phyloP scores from a whole-genome alignment of 2,113 vertebrate species.

The Heterocephalus glaber region DNA sequence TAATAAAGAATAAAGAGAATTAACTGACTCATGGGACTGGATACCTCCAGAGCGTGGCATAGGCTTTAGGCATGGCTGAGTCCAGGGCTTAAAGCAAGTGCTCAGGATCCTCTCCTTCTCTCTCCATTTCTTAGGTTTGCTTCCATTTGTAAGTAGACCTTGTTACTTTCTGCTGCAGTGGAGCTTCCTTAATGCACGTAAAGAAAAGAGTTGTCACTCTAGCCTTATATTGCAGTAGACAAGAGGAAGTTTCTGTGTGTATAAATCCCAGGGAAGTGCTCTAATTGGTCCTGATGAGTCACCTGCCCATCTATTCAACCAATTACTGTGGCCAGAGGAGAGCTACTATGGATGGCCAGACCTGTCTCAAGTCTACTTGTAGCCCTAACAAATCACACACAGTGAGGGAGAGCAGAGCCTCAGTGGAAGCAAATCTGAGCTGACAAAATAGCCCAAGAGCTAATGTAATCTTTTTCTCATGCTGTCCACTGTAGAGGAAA shows the following conservation, averaged over 20 bases:
- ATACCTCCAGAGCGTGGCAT: background rate
- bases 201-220: background rate
- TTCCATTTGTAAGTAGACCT: background rate
- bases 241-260: background rate
- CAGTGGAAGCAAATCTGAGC: background rate
- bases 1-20: conserved; percentile 1
- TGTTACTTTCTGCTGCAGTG: background rate
- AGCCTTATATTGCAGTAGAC: background rate
- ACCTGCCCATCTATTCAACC: background rate
- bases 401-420: background rate
- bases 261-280: conserved; percentile 17
- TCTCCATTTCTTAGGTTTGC: background rate
- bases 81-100: conserved; percentile 13
- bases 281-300: conserved; percentile 30
- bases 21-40: background rate
- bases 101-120: background rate
- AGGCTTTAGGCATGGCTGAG: background rate
- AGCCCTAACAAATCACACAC: background rate
- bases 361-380: background rate
- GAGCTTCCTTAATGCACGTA: background rate
- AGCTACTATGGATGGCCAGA: background rate
- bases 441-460: background rate
- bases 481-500: background rate
- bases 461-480: background rate
- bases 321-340: conserved; percentile 13